Evolutionary conservation across 1,140 invertebrate species (phyloP).

Genomic region (Zaprionus lachaisei): DNA sequence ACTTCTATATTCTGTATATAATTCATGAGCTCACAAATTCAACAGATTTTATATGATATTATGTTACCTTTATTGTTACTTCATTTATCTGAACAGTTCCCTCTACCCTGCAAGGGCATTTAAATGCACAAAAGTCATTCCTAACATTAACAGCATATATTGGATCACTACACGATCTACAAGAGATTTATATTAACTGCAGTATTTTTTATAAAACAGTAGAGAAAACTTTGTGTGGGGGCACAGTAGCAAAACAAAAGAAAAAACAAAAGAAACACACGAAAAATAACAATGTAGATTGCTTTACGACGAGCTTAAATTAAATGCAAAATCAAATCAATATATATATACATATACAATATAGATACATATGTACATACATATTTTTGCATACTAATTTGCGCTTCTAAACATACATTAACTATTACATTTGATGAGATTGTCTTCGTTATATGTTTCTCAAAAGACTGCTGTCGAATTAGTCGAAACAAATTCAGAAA

Average conservation of each 20-base stretch:
- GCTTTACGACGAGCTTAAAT: conserved; percentile 56
- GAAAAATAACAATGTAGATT: conserved; percentile 32
- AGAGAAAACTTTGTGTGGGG: conserved; percentile 45
- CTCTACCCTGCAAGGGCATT: conserved; percentile 16
- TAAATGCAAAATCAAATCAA: conserved; percentile 25
- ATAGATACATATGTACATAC: conserved; percentile 7
- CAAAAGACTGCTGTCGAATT: conserved; percentile 47
- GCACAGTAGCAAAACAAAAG: conserved; percentile 32
- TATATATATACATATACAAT: conserved; percentile 12
- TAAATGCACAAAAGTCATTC: conserved; percentile 30
- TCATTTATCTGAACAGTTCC: too few species aligned
- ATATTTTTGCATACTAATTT: conserved; percentile 46
- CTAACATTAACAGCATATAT: conserved; percentile 54
- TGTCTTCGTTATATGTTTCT: conserved; percentile 28
- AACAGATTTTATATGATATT: too few species aligned
- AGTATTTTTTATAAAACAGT: conserved; percentile 64
- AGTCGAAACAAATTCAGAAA: conserved; percentile 36
- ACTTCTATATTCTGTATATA: background rate
- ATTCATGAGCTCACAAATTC: background rate
- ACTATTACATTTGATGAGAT: conserved; percentile 9
- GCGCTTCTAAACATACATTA: conserved; percentile 20
- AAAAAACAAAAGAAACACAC: conserved; percentile 7
- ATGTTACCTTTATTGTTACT: too few species aligned
- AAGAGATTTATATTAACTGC: conserved; percentile 42
- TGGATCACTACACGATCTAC: conserved; percentile 40